phyloP scores from a whole-genome alignment of 2,888 invertebrate species.

The Torymus tubicola region DNA sequence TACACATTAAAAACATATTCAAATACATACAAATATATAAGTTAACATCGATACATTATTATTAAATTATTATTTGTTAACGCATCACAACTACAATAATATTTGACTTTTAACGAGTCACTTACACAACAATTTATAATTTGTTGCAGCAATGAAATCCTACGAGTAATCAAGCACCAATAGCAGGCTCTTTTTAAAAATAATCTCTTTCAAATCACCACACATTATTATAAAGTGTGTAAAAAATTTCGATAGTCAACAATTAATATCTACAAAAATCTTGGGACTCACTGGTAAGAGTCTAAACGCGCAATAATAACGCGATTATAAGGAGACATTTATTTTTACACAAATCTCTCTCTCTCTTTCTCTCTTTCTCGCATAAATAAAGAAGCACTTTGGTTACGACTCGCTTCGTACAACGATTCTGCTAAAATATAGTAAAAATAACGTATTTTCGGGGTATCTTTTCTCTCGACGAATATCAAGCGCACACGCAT shows the following conservation, averaged over 20 bases:
- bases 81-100: constrained; percentile 36
- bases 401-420: constrained; percentile 48
- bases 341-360: not conserved
- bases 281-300: constrained; percentile 15
- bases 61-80: constrained; percentile 16
- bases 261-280: constrained; percentile 13
- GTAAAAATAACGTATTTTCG: not conserved
- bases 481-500: not conserved
- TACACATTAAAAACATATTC: constrained; percentile 54
- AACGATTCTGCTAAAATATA: constrained; percentile 23
- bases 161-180: constrained; percentile 24
- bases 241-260: constrained; percentile 11
- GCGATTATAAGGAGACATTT: not conserved
- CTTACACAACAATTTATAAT: constrained; percentile 2
- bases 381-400: constrained; percentile 58
- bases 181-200: constrained; percentile 3
- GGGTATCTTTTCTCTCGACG: not conserved
- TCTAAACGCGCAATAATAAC: not conserved
- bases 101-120: constrained; percentile 35
- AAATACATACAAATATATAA: constrained; percentile 56
- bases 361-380: constrained; percentile 3
- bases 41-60: constrained; percentile 44
- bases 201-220: constrained; percentile 5
- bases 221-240: not conserved
- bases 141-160: constrained; percentile 10